Evolutionary conservation across 2,797 vertebrate genomes (phyloP).

Genomic region (Rachycentron canadum): DNA sequence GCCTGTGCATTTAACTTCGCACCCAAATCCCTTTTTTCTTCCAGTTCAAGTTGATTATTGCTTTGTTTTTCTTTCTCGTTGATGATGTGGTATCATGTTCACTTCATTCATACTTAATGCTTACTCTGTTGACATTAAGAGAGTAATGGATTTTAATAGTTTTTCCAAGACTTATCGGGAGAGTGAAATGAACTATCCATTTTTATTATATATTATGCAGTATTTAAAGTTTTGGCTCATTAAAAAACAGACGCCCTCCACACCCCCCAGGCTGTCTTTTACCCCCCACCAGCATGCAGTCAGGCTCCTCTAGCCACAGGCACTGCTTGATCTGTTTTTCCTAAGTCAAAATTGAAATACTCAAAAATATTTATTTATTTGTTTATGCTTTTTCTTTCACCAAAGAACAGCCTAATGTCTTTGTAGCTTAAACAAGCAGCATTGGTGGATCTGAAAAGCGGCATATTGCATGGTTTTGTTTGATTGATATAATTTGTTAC

Average conservation of each 20-base stretch:
- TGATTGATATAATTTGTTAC: constrained; percentile 46
- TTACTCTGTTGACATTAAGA: constrained; percentile 97
- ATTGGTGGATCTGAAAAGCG: constrained; percentile 45
- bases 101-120: constrained; percentile 91
- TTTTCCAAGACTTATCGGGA: constrained; percentile 94
- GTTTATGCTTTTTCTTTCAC: constrained; percentile 69
- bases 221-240: constrained; percentile 99
- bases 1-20: constrained; percentile 60
- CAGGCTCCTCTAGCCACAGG: constrained; percentile 92
- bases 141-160: constrained; percentile 97
- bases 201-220: constrained; percentile 99
- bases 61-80: constrained; percentile 74
- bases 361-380: constrained; percentile 85
- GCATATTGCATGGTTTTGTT: constrained; percentile 42
- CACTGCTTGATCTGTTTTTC: constrained; percentile 89
- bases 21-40: constrained; percentile 58
- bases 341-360: constrained; percentile 84
- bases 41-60: constrained; percentile 79
- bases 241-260: constrained; percentile 94
- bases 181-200: constrained; percentile 99
- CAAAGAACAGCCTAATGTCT: constrained; percentile 62
- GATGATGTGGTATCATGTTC: constrained; percentile 76
- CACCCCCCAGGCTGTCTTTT: constrained; percentile 89
- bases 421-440: constrained; percentile 65
- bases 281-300: constrained; percentile 91